These are phyloP conservation scores for Drosophila pseudotalamancana DNA, from an alignment of 2,888 invertebrate species.

Conservation along the genomic window DNA sequence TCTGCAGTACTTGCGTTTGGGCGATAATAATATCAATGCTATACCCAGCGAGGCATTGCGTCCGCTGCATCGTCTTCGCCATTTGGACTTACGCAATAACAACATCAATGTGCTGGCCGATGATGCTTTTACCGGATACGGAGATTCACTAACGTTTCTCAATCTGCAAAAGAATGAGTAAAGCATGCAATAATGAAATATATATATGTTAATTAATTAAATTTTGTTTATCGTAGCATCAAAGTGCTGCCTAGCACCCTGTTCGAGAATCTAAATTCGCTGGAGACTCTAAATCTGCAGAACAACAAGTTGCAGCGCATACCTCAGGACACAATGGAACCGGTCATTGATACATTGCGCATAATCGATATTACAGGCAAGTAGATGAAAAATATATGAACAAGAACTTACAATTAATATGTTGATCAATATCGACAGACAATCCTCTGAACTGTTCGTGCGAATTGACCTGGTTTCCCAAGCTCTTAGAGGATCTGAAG, in stretches of 20 bases:
- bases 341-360: constrained; percentile 92
- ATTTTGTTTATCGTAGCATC: constrained; percentile 86
- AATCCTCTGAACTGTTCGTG: constrained; percentile 95
- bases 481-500: constrained; percentile 90
- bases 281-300: constrained; percentile 94
- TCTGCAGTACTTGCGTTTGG: constrained; percentile 94
- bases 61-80: constrained; percentile 92
- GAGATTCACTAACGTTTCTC: constrained; percentile 96
- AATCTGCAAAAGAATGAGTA: constrained; percentile 96
- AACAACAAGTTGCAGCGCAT: constrained; percentile 94
- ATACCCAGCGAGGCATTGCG: constrained; percentile 94
- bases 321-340: constrained; percentile 94
- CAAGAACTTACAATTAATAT: neutral
- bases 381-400: constrained; percentile 45
- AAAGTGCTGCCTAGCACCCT: constrained; percentile 92
- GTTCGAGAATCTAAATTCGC: constrained; percentile 94
- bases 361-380: constrained; percentile 95
- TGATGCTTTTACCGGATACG: constrained; percentile 94
- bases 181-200: constrained; percentile 81
- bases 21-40: constrained; percentile 93
- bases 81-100: constrained; percentile 94
- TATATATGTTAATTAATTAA: neutral
- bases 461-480: constrained; percentile 94
- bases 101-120: constrained; percentile 93
- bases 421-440: constrained; percentile 86